phyloP scores from a whole-genome alignment of 2,888 invertebrate species.

The Latrodectus elegans region DNA sequence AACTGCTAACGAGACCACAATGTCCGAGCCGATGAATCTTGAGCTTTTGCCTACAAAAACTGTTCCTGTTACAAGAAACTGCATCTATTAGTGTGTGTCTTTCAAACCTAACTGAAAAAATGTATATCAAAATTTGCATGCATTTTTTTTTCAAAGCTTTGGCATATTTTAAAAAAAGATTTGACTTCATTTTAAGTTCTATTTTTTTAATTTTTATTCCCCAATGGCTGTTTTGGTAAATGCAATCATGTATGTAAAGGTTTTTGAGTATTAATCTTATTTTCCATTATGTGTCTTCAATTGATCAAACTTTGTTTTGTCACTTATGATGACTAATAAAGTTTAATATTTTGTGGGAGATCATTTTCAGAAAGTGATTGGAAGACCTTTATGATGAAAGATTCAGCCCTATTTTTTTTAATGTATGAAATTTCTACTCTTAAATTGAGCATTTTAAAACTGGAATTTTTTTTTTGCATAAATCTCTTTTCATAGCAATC shows the following conservation, averaged over 20 bases:
- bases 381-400: too few species aligned
- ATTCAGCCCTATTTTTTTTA: too few species aligned
- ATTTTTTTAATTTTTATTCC: slow-evolving; percentile 1
- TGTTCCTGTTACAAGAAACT: slow-evolving; percentile 35
- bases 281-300: too few species aligned
- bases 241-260: background rate
- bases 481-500: too few species aligned
- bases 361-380: too few species aligned
- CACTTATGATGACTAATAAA: too few species aligned
- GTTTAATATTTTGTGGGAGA: too few species aligned
- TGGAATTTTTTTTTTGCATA: too few species aligned
- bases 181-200: background rate
- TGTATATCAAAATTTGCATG: slow-evolving; percentile 49
- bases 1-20: slow-evolving; percentile 6
- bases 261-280: too few species aligned
- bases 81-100: slow-evolving; percentile 24
- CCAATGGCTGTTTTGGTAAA: slow-evolving; percentile 58
- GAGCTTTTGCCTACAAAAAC: slow-evolving; percentile 20
- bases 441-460: too few species aligned
- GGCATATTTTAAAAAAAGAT: background rate
- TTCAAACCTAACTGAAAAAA: background rate
- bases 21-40: background rate
- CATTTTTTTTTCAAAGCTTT: background rate
- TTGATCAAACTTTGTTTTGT: too few species aligned
- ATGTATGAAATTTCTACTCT: too few species aligned